phyloP scores from a whole-genome alignment of 2,113 vertebrate genomes.

The Oryzias celebensis region DNA sequence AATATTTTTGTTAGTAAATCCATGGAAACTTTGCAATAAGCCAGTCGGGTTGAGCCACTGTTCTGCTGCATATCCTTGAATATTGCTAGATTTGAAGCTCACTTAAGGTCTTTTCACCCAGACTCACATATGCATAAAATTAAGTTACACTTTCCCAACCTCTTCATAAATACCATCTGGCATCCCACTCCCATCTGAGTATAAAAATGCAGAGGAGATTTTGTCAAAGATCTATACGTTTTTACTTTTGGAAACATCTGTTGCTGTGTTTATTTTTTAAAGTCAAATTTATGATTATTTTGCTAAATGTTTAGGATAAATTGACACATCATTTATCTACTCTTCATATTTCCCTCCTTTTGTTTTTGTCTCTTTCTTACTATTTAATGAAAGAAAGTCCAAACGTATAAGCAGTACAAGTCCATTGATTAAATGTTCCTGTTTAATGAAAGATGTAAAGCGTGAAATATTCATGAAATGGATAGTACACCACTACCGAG shows the following conservation, averaged over 20 bases:
- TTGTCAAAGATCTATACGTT: constrained; percentile 6
- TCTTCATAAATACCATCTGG: constrained; percentile 47
- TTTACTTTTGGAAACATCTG: constrained; percentile 2
- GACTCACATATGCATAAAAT: constrained; percentile 35
- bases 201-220: neutral
- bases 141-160: constrained; percentile 35
- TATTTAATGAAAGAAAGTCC: constrained; percentile 17
- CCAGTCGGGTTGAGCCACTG: constrained; percentile 15
- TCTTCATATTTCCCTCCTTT: constrained; percentile 4
- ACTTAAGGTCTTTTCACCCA: constrained; percentile 26
- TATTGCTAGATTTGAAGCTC: constrained; percentile 31
- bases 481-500: constrained; percentile 2
- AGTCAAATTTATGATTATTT: neutral
- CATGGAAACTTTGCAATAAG: constrained; percentile 25
- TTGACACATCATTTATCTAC: neutral
- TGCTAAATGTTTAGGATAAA: neutral
- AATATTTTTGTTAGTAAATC: constrained; percentile 20
- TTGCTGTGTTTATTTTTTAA: neutral
- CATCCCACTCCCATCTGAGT: constrained; percentile 5
- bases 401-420: neutral
- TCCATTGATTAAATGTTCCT: neutral
- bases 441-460: neutral
- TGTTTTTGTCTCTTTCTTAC: neutral
- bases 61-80: constrained; percentile 5
- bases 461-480: constrained; percentile 10